These are phyloP conservation scores for Scomber scombrus DNA, from an alignment of 2,113 vertebrate genomes.

Conservation along the genomic window DNA sequence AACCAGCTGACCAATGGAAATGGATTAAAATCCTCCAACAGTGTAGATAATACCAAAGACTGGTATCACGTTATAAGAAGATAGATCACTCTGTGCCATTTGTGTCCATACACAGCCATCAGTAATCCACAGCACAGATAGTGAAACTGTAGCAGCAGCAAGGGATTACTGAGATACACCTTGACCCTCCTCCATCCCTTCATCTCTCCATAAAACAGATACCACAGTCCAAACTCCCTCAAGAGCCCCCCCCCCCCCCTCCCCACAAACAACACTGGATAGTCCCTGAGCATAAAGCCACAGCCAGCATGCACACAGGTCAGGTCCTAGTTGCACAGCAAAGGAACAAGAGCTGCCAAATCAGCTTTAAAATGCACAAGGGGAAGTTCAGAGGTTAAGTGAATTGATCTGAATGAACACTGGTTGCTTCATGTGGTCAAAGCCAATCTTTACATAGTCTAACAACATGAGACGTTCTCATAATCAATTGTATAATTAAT, in stretches of 20 bases:
- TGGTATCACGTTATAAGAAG: neutral
- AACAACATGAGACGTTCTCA: too few relatives aligned
- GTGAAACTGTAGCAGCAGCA: neutral
- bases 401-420: neutral
- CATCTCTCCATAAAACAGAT: conserved; percentile 26
- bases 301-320: conserved; percentile 43
- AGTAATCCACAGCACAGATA: conserved; percentile 1
- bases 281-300: conserved; percentile 49
- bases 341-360: conserved; percentile 48
- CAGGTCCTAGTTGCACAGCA: conserved; percentile 12
- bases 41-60: neutral
- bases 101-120: conserved; percentile 1
- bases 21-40: neutral
- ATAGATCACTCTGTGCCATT: neutral
- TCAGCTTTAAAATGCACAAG: conserved; percentile 47
- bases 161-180: conserved; percentile 55
- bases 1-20: too few relatives aligned
- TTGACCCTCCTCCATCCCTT: neutral
- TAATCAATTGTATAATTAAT: conserved; percentile 11
- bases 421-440: neutral
- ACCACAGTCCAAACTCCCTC: conserved; percentile 19
- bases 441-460: neutral
- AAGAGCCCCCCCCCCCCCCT: neutral
- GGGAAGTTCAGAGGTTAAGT: conserved; percentile 45
- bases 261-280: conserved; percentile 45